phyloP scores from a whole-genome alignment of 2,113 vertebrate genomes.

The Laticauda colubrina region DNA sequence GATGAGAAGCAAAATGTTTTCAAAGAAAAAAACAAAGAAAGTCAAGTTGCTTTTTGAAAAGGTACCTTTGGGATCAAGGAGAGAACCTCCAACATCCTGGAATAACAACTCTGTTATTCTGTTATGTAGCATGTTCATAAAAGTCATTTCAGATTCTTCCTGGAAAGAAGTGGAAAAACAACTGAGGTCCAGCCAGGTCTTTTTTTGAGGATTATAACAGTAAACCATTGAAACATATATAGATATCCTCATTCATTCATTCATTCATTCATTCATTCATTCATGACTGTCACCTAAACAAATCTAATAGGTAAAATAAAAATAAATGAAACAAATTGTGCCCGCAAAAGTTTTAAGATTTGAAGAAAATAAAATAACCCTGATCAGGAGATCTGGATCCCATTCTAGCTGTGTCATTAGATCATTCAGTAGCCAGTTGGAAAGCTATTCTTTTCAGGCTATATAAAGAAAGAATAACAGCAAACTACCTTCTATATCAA shows the following conservation, averaged over 20 bases:
- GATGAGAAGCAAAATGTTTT: neutral
- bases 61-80: neutral
- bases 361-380: neutral
- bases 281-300: neutral
- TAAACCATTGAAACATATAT: neutral
- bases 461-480: neutral
- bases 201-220: neutral
- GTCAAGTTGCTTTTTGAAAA: neutral
- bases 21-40: neutral
- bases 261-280: conserved; percentile 5
- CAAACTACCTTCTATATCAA: neutral
- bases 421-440: neutral
- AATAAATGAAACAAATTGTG: neutral
- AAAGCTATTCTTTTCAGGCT: neutral
- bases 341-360: neutral
- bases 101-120: neutral
- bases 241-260: neutral
- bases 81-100: neutral
- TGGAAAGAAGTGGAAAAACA: neutral
- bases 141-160: neutral
- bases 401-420: neutral
- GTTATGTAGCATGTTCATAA: neutral
- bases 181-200: neutral
- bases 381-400: neutral
- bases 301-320: neutral